Evolutionary conservation across 2,888 invertebrate species (phyloP).

Genomic region (Hypena proboscidalis): DNA sequence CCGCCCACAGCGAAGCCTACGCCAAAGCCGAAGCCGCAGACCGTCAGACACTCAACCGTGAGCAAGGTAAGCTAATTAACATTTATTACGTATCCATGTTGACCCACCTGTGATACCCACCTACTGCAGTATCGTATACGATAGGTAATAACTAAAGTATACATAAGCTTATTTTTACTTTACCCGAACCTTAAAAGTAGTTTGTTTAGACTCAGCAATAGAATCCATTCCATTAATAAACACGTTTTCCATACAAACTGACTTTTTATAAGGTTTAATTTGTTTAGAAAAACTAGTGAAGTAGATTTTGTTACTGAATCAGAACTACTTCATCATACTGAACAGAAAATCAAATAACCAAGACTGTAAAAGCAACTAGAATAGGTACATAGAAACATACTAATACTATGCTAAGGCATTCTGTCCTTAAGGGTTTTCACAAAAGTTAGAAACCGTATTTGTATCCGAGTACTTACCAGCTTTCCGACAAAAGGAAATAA

Average conservation of each 20-base stretch:
- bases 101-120: no score
- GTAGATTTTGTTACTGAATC: no score
- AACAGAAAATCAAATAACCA: no score
- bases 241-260: no score
- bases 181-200: no score
- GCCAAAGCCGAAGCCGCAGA: conserved; percentile 67
- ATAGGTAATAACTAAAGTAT: neutral
- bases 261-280: no score
- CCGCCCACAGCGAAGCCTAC: conserved; percentile 72
- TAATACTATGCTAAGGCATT: neutral
- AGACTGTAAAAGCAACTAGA: no score
- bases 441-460: conserved; percentile 15
- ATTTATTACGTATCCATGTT: no score
- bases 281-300: no score
- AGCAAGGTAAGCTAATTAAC: conserved; percentile 62
- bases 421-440: conserved; percentile 5
- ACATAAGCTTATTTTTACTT: neutral
- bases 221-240: no score
- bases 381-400: neutral
- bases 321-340: no score
- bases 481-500: conserved; percentile 13
- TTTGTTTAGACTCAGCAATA: no score
- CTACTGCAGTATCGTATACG: neutral
- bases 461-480: conserved; percentile 4
- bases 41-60: conserved; percentile 62